Evolutionary conservation across 2,888 invertebrate genomes (phyloP).

Genomic region (Himalopsyche japonica): DNA sequence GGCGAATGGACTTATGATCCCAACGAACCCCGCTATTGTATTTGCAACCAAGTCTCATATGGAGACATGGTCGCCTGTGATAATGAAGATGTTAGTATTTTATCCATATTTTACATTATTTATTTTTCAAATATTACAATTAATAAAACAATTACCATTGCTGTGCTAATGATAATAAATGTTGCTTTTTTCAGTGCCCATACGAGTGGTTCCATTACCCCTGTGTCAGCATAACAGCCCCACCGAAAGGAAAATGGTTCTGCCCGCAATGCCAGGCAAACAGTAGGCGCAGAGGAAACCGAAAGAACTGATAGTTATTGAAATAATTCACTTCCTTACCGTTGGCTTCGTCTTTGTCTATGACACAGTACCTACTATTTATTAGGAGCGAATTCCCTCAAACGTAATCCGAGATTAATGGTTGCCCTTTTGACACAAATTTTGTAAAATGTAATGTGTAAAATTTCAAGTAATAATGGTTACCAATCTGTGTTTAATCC

Average conservation of each 20-base stretch:
- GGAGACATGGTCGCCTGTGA: constrained; percentile 99
- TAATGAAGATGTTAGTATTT: constrained; percentile 83
- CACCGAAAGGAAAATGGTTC: constrained; percentile 98
- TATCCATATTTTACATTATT: background rate
- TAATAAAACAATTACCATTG: no score
- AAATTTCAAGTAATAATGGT: background rate
- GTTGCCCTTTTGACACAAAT: background rate
- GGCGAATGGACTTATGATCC: constrained; percentile 94
- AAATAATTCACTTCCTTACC: background rate
- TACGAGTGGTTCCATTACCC: constrained; percentile 99
- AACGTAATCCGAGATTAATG: background rate
- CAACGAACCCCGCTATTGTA: constrained; percentile 92
- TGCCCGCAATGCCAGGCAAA: constrained; percentile 93
- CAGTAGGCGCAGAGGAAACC: constrained; percentile 81
- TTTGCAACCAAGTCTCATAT: constrained; percentile 96
- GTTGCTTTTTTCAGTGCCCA: constrained; percentile 74
- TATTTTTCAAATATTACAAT: constrained; percentile 14
- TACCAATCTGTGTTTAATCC: no score
- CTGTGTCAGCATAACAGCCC: constrained; percentile 93
- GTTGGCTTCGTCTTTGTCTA: background rate
- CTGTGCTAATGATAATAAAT: constrained; percentile 1
- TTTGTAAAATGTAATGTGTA: background rate
- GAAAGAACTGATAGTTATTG: constrained; percentile 68
- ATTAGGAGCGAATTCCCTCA: background rate
- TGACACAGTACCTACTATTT: background rate